phyloP scores from a whole-genome alignment of 2,797 vertebrate species.

The Bufotes viridis region DNA sequence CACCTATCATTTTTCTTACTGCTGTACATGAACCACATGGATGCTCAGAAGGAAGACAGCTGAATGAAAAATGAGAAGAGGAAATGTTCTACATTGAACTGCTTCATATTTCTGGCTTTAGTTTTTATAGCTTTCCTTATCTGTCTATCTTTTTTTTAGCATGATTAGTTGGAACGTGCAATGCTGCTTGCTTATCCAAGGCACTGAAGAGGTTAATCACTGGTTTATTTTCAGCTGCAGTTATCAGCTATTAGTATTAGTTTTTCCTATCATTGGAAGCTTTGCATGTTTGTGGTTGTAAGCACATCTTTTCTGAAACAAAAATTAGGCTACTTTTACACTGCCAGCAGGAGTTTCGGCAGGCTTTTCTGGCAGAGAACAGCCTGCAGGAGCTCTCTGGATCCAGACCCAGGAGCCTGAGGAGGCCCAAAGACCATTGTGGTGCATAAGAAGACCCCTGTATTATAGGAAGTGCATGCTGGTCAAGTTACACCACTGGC shows the following conservation, averaged over 20 bases:
- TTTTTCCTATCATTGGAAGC: too few relatives aligned
- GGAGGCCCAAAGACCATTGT: too few relatives aligned
- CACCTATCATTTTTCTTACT: constrained; percentile 73
- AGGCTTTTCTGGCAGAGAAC: too few relatives aligned
- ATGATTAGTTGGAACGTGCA: background rate
- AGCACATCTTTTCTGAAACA: background rate
- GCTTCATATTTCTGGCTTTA: constrained; percentile 41
- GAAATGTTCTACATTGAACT: constrained; percentile 72
- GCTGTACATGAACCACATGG: constrained; percentile 77
- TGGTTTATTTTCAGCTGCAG: background rate
- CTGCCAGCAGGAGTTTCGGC: too few relatives aligned
- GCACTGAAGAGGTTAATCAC: constrained; percentile 3
- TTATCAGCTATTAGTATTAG: background rate
- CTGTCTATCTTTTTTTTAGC: background rate
- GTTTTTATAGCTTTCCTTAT: constrained; percentile 55
- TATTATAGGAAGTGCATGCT: too few relatives aligned
- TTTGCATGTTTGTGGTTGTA: background rate
- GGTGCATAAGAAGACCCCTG: too few relatives aligned
- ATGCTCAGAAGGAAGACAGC: constrained; percentile 71
- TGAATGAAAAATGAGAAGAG: constrained; percentile 58
- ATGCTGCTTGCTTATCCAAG: background rate
- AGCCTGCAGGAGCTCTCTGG: too few relatives aligned
- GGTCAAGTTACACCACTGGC: too few relatives aligned
- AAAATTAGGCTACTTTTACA: too few relatives aligned
- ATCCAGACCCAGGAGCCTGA: too few relatives aligned